These are phyloP conservation scores for Melieria crassipennis DNA, from an alignment of 2,888 invertebrate species.

Conservation along the genomic window DNA sequence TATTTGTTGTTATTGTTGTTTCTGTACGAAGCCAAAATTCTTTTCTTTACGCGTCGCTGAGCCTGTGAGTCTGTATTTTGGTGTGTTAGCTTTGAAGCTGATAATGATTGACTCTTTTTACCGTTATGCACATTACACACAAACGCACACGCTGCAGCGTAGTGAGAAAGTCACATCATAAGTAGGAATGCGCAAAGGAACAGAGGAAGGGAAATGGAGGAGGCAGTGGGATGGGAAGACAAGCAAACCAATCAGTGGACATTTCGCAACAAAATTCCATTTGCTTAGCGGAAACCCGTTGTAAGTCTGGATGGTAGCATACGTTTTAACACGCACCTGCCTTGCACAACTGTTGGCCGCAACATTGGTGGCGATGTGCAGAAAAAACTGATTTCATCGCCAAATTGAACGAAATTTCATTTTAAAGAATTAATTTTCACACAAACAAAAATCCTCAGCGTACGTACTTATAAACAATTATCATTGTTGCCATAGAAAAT, in stretches of 20 bases:
- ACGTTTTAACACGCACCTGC: no score
- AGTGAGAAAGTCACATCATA: conserved; percentile 44
- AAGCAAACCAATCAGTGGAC: conserved; percentile 54
- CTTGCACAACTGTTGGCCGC: no score
- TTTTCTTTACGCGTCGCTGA: conserved; percentile 41
- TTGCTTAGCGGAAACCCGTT: not conserved
- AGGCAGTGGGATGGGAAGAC: not conserved
- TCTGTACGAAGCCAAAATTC: conserved; percentile 48
- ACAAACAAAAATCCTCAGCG: no score
- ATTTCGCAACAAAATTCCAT: conserved; percentile 49
- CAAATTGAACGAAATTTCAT: no score
- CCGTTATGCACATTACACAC: conserved; percentile 48
- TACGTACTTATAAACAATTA: no score
- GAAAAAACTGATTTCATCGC: no score
- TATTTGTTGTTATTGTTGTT: not conserved
- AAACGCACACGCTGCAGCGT: conserved; percentile 5
- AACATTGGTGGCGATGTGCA: no score
- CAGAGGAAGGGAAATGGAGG: not conserved
- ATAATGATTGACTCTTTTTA: conserved; percentile 60
- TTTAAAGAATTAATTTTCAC: no score
- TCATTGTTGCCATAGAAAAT: no score
- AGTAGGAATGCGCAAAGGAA: not conserved
- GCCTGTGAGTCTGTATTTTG: conserved; percentile 9
- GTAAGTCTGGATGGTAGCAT: no score
- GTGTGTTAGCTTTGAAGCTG: conserved; percentile 40